Conservation (phyloP, 2,888 invertebrate species). For the Lobophora halterata region DNA sequence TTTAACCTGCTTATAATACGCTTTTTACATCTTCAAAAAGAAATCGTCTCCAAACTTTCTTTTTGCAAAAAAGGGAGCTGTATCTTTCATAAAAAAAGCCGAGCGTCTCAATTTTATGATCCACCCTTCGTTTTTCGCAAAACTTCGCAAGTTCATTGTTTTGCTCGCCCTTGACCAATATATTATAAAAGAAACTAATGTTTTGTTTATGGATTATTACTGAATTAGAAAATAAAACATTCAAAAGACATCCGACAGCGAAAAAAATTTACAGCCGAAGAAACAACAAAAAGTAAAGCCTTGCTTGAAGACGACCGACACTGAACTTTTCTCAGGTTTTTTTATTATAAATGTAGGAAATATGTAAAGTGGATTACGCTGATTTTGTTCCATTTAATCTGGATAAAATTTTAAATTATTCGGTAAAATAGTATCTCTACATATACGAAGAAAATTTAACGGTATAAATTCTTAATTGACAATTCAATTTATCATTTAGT, state of each 20-base stretch:
- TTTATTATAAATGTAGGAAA: not conserved
- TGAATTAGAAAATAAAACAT: constrained; percentile 38
- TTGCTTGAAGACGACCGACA: constrained; percentile 5
- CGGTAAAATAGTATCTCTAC: no score
- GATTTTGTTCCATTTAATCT: no score
- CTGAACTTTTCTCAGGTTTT: not conserved
- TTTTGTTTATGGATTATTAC: constrained; percentile 44
- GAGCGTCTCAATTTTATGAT: constrained; percentile 31
- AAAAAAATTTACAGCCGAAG: constrained; percentile 26
- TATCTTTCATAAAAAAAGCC: constrained; percentile 21
- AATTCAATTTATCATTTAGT: no score
- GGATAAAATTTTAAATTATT: no score
- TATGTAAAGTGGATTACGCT: no score
- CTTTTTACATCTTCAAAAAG: no score
- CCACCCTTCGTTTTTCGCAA: constrained; percentile 42
- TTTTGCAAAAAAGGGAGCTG: constrained; percentile 10
- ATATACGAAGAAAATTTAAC: no score
- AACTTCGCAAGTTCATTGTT: constrained; percentile 41
- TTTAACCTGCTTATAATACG: no score
- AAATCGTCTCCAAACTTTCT: no score
- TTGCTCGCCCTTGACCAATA: constrained; percentile 41
- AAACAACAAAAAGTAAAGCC: constrained; percentile 9
- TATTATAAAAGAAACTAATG: constrained; percentile 42
- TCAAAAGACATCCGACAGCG: constrained; percentile 36
- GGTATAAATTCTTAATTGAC: no score